A percentile compares a stretch with the other conserved stretches of the same genome.
Evolutionary conservation across 2,888 invertebrate genomes (phyloP).

Genomic region (Campaea margaritaria): DNA sequence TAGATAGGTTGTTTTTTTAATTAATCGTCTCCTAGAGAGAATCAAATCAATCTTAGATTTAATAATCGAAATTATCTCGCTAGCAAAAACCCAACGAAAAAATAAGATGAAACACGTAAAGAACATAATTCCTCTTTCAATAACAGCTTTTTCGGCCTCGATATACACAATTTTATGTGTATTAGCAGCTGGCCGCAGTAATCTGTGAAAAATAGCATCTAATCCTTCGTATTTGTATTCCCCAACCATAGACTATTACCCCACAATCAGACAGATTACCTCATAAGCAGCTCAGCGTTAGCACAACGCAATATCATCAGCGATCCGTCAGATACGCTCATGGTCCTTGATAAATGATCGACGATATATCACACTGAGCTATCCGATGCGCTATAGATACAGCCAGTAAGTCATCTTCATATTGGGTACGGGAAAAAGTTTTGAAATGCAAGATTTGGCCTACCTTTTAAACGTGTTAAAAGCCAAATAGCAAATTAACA

Average conservation of each 20-base stretch:
- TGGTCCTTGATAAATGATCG: slow-evolving; percentile 58
- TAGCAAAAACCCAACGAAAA: too few relatives aligned
- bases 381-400: background rate
- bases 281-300: slow-evolving; percentile 24
- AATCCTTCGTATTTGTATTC: slow-evolving; percentile 4
- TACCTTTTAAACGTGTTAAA: too few relatives aligned
- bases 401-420: slow-evolving; percentile 4
- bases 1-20: too few relatives aligned
- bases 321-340: slow-evolving; percentile 33
- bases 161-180: background rate
- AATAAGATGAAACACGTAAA: too few relatives aligned
- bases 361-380: slow-evolving; percentile 47
- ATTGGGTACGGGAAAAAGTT: too few relatives aligned
- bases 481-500: too few relatives aligned
- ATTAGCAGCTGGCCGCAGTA: slow-evolving; percentile 1
- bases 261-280: slow-evolving; percentile 16
- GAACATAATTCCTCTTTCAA: background rate
- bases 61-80: too few relatives aligned
- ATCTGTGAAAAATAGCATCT: background rate
- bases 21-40: too few relatives aligned
- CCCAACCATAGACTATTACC: slow-evolving; percentile 5
- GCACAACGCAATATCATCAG: slow-evolving; percentile 20
- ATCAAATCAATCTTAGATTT: too few relatives aligned
- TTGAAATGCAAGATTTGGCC: too few relatives aligned
- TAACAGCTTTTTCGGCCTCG: background rate